phyloP scores from a whole-genome alignment of 2,113 vertebrate genomes.

The Gymnobelideus leadbeateri region DNA sequence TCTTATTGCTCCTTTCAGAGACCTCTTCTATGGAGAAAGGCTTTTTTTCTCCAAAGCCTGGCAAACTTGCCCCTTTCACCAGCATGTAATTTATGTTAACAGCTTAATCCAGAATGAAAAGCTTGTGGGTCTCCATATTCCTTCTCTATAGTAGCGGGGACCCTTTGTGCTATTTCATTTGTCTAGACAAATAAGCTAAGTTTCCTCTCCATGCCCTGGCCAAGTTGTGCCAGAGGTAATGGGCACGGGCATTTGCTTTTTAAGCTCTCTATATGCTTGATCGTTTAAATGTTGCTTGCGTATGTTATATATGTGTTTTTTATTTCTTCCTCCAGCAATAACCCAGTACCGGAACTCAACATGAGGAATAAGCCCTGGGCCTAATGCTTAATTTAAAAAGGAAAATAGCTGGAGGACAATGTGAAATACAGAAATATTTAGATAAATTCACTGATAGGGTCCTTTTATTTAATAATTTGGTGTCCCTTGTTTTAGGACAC shows the following conservation, averaged over 20 bases:
- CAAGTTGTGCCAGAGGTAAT: background rate
- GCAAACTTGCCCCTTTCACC: background rate
- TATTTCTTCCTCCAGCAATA: conserved; percentile 82
- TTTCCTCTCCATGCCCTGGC: too few species aligned
- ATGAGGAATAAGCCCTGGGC: conserved; percentile 47
- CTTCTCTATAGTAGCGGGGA: background rate
- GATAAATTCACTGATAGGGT: conserved; percentile 72
- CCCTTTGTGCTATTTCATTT: background rate
- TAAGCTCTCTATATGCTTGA: background rate
- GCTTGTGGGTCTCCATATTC: background rate
- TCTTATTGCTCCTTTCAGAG: background rate
- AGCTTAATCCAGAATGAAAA: background rate
- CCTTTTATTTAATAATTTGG: conserved; percentile 63
- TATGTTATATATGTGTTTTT: conserved; percentile 60
- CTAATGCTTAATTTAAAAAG: conserved; percentile 59
- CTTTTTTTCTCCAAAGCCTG: background rate
- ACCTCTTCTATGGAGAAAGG: background rate
- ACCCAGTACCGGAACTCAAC: conserved; percentile 62
- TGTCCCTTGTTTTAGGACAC: conserved; percentile 61
- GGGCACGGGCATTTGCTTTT: background rate
- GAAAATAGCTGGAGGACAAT: conserved; percentile 75
- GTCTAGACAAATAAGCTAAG: background rate
- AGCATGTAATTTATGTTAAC: background rate
- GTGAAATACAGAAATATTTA: conserved; percentile 73
- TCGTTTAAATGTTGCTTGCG: background rate